Base-by-base conservation (phyloP, 2,113 vertebrate species). In the Takifugu flavidus region DNA sequence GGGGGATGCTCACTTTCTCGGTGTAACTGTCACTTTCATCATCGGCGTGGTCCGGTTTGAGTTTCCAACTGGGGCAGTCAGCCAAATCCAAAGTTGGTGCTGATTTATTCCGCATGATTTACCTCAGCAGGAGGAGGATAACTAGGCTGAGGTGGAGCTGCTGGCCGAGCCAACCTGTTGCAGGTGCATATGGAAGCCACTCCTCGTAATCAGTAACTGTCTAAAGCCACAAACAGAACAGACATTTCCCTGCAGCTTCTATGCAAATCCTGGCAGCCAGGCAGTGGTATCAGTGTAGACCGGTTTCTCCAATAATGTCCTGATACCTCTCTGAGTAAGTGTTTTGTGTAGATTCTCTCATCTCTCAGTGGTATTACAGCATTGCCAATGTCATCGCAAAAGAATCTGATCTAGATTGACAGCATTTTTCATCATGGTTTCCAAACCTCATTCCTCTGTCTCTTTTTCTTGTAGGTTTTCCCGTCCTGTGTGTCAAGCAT, bases 401-500 rank as follows among this genome's bases (percentile, higher is more conserved):
- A 3, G 7, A 39, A 39, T 28, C 45, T 47, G 45, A 14, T 12
- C 13, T 14, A 1, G 14, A 12, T 3, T 27, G 1, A 11, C 28
- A 12, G 4, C 12, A 4, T 28, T n/a, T 13, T 20, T 5, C 20
- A 3, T 50, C 5, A 26, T 31, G 7, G 20, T 25, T 49, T 49
- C 47, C 47, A 25, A 8, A 8, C 47, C n/a, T 4, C 47, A 42
- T 28, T 44, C 1, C 44, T 70, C 47, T n/a, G n/a, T 49, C 46
- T 44, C 69, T 27, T 71, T 86, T 89, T 77, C 68, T 20, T 83
- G 65, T 28, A 89, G 89, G 85, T 82, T 83, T 82, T 79, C 39
- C 44, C 27, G 49, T 39, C 65, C 45, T 68, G 66, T 26, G 66
- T 49, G 53, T 86, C 84, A 74, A 91, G 87, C 90, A 98, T 99